phyloP scores from a whole-genome alignment of 2,797 vertebrate species.

The Onychomys leucogaster region DNA sequence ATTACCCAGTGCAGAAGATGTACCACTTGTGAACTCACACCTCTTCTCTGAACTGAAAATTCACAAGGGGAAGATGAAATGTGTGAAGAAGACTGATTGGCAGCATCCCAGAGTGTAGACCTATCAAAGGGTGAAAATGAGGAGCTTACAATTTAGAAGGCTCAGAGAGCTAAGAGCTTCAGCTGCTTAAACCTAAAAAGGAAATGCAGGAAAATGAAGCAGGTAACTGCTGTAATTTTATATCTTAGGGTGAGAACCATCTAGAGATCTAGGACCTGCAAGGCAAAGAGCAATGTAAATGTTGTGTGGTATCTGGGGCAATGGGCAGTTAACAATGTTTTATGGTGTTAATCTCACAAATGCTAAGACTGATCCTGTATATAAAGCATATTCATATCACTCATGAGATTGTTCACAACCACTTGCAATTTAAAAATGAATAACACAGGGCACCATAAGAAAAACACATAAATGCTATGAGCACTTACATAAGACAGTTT shows the following conservation, averaged over 20 bases:
- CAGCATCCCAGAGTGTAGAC: not conserved
- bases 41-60: not conserved
- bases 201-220: not conserved
- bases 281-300: not conserved
- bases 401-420: conserved; percentile 30
- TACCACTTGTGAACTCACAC: not conserved
- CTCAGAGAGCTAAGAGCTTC: not conserved
- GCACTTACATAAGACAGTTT: conserved; percentile 13
- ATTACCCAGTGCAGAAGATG: not conserved
- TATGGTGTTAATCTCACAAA: conserved; percentile 1
- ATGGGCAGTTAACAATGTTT: not conserved
- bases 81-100: not conserved
- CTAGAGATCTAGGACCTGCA: not conserved
- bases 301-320: not conserved
- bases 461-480: not conserved
- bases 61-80: conserved; percentile 29
- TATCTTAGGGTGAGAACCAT: not conserved
- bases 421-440: conserved; percentile 27
- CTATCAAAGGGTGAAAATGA: conserved; percentile 8
- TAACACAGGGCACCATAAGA: not conserved
- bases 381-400: not conserved
- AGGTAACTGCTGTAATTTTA: not conserved
- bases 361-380: conserved; percentile 18
- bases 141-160: not conserved
- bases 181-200: not conserved